phyloP scores from a whole-genome alignment of 2,113 vertebrate genomes.

The Indicator indicator region DNA sequence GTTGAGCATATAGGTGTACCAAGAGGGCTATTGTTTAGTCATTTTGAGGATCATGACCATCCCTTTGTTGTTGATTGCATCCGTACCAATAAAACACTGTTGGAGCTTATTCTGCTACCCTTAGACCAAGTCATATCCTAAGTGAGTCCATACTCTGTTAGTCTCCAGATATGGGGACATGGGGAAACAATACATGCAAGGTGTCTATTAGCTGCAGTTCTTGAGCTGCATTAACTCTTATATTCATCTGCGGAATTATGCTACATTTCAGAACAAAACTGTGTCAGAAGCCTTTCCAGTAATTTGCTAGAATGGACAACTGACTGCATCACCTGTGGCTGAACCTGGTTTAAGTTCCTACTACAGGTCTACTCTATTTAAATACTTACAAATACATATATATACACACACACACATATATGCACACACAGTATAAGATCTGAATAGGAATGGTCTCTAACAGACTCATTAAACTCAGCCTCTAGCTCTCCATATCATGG shows the following conservation, averaged over 20 bases:
- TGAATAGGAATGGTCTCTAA: neutral
- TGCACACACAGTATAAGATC: neutral
- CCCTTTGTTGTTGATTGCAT: neutral
- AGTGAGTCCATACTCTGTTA: too few species aligned
- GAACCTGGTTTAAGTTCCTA: neutral
- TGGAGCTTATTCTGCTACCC: neutral
- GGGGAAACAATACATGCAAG: neutral
- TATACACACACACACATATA: neutral
- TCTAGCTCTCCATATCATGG: neutral
- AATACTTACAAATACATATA: neutral
- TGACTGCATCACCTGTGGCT: neutral
- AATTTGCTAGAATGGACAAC: neutral
- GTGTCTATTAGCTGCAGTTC: neutral
- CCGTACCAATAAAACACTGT: rapidly evolving
- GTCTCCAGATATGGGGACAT: neutral
- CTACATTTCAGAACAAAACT: neutral
- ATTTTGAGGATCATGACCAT: neutral
- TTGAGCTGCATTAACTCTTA: neutral
- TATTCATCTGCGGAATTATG: neutral
- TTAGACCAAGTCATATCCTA: neutral
- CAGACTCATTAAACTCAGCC: neutral
- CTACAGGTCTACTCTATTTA: neutral
- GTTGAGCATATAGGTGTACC: rapidly evolving
- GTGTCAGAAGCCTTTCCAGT: neutral
- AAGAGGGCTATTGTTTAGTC: neutral